phyloP scores from a whole-genome alignment of 1,140 invertebrate species.

The Drosophila quadrilineata region DNA sequence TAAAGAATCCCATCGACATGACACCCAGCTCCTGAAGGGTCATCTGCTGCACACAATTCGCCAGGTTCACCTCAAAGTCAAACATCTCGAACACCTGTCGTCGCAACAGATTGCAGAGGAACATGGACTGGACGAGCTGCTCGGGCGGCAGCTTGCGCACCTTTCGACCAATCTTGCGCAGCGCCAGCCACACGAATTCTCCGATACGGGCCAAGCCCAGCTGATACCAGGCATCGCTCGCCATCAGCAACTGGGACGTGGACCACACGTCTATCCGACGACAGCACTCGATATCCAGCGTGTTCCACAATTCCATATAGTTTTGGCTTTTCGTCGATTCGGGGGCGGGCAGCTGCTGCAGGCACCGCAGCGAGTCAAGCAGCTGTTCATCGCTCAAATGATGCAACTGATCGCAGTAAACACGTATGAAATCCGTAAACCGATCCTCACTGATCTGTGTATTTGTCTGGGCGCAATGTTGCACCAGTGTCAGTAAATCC shows the following conservation, averaged over 20 bases:
- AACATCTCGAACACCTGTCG: constrained; percentile 82
- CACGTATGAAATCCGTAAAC: constrained; percentile 81
- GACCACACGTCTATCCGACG: constrained; percentile 79
- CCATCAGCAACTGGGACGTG: constrained; percentile 79
- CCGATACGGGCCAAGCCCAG: constrained; percentile 75
- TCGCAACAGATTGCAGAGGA: constrained; percentile 82
- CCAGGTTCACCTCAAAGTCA: constrained; percentile 83
- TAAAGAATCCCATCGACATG: constrained; percentile 84
- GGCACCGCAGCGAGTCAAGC: constrained; percentile 60
- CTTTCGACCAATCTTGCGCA: constrained; percentile 82
- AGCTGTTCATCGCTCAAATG: constrained; percentile 81
- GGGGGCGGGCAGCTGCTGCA: constrained; percentile 76
- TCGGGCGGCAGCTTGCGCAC: constrained; percentile 80
- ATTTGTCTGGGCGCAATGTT: constrained; percentile 54
- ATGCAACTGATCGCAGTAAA: constrained; percentile 78
- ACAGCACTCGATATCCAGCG: constrained; percentile 83
- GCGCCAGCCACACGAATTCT: constrained; percentile 81
- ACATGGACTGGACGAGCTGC: constrained; percentile 84
- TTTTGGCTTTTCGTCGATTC: constrained; percentile 70
- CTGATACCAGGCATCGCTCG: constrained; percentile 83
- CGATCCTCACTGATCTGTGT: constrained; percentile 63
- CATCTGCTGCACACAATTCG: constrained; percentile 81
- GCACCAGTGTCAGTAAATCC: constrained; percentile 75
- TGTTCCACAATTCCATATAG: constrained; percentile 83
- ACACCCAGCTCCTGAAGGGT: constrained; percentile 83